Percentiles rank a stretch among this genome's conserved stretches.
phyloP scores from a whole-genome alignment of 2,888 invertebrate species.

The Eupithecia insigniata region DNA sequence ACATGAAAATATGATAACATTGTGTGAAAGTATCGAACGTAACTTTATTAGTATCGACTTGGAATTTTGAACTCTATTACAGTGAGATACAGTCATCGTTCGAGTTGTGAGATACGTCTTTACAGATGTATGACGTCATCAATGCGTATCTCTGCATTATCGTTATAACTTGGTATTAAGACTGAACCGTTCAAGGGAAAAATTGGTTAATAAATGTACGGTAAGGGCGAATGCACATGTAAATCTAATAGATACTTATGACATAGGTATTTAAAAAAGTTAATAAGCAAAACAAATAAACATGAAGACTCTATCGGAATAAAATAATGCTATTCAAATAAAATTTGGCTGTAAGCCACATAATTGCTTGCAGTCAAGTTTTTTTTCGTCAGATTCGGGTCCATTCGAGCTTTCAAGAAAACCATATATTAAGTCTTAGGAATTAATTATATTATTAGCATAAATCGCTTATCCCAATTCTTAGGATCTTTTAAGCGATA shows the following conservation, averaged over 20 bases:
- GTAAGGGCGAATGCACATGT: slow-evolving; percentile 46
- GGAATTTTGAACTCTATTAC: slow-evolving; percentile 13
- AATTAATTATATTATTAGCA: too few species aligned
- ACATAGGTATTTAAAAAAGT: neutral
- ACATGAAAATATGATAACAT: slow-evolving; percentile 70
- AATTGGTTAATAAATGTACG: slow-evolving; percentile 79
- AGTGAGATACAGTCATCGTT: slow-evolving; percentile 35
- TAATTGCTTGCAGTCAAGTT: too few species aligned
- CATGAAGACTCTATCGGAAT: too few species aligned
- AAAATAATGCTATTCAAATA: too few species aligned
- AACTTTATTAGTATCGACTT: slow-evolving; percentile 63
- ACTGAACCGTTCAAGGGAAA: slow-evolving; percentile 77
- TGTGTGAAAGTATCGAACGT: slow-evolving; percentile 76
- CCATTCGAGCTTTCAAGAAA: too few species aligned
- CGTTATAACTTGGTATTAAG: slow-evolving; percentile 76
- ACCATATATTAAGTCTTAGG: too few species aligned
- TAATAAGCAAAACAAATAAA: too few species aligned
- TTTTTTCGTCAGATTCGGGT: too few species aligned
- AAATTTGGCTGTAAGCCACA: too few species aligned
- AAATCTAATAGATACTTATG: too few species aligned
- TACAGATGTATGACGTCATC: slow-evolving; percentile 58
- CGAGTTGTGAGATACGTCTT: slow-evolving; percentile 48
- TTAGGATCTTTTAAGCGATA: too few species aligned
- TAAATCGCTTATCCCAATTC: too few species aligned
- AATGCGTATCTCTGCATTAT: slow-evolving; percentile 76